These are phyloP conservation scores for Falco novaeseelandiae DNA, from an alignment of 2,797 vertebrate genomes.

Conservation along the genomic window DNA sequence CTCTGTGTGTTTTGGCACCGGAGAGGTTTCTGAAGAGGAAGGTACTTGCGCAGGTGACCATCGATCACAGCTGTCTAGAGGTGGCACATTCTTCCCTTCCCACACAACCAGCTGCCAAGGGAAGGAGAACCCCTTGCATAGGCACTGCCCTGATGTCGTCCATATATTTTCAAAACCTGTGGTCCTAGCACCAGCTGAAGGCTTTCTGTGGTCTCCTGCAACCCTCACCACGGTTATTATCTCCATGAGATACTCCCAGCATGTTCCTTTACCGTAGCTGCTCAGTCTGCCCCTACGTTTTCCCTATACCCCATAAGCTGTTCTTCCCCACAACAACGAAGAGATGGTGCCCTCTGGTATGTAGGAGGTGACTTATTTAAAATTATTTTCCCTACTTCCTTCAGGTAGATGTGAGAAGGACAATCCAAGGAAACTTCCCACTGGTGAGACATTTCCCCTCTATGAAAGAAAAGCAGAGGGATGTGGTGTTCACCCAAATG, in stretches of 20 bases:
- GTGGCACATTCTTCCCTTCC: constrained; percentile 12
- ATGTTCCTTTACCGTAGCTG: neutral
- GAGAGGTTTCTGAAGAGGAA: neutral
- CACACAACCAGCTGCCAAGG: neutral
- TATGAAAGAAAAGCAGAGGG: neutral
- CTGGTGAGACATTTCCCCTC: neutral
- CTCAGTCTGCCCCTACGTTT: neutral
- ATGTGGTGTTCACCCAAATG: neutral
- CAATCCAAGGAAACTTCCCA: neutral
- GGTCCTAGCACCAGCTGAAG: neutral
- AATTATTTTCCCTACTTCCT: neutral
- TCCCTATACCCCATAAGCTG: neutral
- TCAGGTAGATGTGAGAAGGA: neutral
- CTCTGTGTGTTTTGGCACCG: neutral
- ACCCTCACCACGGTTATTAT: neutral
- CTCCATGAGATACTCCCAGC: neutral
- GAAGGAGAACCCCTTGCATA: neutral
- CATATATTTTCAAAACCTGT: neutral
- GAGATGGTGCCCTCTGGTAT: neutral
- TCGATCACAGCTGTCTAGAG: neutral
- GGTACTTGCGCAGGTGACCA: neutral
- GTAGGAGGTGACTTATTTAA: neutral
- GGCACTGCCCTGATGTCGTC: rapidly evolving
- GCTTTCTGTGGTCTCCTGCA: neutral
- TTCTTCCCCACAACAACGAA: neutral